Base-by-base conservation (phyloP, 2,888 invertebrate species). In the Nomada ruficornis region DNA sequence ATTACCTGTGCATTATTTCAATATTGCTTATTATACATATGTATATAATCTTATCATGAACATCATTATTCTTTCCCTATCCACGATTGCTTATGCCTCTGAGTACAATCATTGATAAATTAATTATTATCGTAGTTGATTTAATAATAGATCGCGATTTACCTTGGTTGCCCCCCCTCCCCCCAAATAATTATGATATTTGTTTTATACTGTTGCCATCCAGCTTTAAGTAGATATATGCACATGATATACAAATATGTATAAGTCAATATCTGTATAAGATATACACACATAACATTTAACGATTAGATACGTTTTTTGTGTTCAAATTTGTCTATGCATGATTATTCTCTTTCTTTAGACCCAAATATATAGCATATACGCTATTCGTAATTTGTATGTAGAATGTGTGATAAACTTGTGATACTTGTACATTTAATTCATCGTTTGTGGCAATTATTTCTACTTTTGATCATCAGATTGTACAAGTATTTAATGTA, bases 291-390 rank as follows among this genome's bases (percentile, higher is more conserved):
- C 54, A 54, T 54, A 15, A 18, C 18, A 18, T 54, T 54, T 54
- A 36, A 36, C 36, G n/a, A 67, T 13, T 64, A 50, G 15, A 63
- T 62, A 54, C 3, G 47, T 55, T 18, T 67, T 29, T 52, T 42
- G 52, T 52, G n/a, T 74, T 29, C 18, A 36, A 3, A 26, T 73
- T 60, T 77, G 70, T 65, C 64, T 65, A 77, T 68, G 79, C 79
- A 78, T 74, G 78, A 63, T 23, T 60, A 7, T 59, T 7, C 47
- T 60, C 10, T 18, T 63, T 36, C 36, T 26, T 18, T 9, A 74
- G 44, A 69, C 20, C 23, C 59, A 67, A 42, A n/a, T 26, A 18
- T 62, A 36, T 26, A 44, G 5, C 10, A 29, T 47, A 20, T 60
- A 59, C 23, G 4, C 15, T 26, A 11, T 23, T 42, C 23, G 47